Percentiles rank a stretch among this genome's conserved stretches.
Evolutionary conservation across 2,797 vertebrate species (phyloP).

Genomic region (Intellagama lesueurii): DNA sequence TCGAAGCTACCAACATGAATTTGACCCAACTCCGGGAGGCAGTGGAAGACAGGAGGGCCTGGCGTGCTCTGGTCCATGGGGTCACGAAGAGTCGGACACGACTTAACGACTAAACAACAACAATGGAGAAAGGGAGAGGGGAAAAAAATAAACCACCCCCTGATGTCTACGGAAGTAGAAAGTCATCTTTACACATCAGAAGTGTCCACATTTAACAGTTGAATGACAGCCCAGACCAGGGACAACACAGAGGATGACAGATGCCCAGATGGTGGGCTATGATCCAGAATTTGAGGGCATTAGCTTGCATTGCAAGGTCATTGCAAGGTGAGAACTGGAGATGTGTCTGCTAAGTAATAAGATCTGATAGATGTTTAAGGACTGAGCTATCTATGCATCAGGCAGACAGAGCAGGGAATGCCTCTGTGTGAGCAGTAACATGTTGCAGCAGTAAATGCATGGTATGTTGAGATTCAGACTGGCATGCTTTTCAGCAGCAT

Average conservation of each 20-base stretch:
- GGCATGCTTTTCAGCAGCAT: neutral
- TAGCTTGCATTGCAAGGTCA: constrained; percentile 59
- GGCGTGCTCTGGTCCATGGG: too few species aligned
- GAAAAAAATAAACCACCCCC: constrained; percentile 32
- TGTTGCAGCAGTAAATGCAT: neutral
- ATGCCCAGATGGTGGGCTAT: constrained; percentile 73
- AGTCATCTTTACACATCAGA: constrained; percentile 50
- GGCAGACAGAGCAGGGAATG: neutral
- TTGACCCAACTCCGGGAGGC: too few species aligned
- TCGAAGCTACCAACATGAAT: too few species aligned
- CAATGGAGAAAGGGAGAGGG: neutral
- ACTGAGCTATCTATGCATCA: neutral
- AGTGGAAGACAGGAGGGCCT: too few species aligned
- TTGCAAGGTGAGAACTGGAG: constrained; percentile 55
- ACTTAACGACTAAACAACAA: too few species aligned
- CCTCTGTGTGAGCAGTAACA: neutral
- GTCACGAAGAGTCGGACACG: too few species aligned
- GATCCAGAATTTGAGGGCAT: constrained; percentile 55
- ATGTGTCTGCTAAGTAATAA: neutral
- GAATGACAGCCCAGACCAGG: constrained; percentile 40
- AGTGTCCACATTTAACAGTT: constrained; percentile 67
- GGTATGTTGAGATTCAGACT: neutral
- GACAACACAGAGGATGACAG: constrained; percentile 49
- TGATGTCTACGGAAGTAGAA: constrained; percentile 52
- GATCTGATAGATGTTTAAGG: neutral